Conservation (phyloP, 2,113 vertebrate species). For the Isichthys henryi region DNA sequence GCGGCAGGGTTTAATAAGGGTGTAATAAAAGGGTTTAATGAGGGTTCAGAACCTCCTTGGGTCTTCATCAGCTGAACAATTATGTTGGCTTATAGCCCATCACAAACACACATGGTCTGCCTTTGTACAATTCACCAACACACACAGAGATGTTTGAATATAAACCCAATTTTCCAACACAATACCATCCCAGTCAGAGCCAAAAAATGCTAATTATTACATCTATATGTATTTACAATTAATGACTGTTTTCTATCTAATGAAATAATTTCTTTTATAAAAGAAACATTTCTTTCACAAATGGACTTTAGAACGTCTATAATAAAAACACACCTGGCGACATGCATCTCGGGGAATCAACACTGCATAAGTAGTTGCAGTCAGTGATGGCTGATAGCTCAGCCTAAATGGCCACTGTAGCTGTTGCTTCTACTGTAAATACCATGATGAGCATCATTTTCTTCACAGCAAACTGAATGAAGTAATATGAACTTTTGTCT, state of each 20-base stretch:
- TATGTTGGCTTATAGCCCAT: neutral
- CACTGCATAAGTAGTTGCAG: no score
- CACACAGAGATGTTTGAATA: neutral
- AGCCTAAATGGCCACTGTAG: no score
- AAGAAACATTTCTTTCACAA: neutral
- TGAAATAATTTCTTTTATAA: neutral
- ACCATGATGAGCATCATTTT: neutral
- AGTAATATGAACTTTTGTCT: neutral
- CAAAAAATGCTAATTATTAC: neutral
- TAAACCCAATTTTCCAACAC: neutral
- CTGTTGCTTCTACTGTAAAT: no score
- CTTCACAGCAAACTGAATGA: neutral
- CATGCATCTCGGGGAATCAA: neutral
- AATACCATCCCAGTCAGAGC: neutral
- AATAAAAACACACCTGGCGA: neutral
- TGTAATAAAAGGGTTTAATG: neutral
- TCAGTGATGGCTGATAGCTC: no score
- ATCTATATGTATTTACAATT: neutral
- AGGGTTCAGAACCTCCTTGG: neutral
- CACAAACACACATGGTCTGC: neutral
- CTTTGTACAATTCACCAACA: neutral
- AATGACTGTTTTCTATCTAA: neutral
- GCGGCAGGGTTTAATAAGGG: neutral
- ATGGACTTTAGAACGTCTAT: neutral
- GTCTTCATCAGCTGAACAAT: neutral